Evolutionary conservation across 2,113 vertebrate species (phyloP).

Genomic region (Mormyrus iriodes): DNA sequence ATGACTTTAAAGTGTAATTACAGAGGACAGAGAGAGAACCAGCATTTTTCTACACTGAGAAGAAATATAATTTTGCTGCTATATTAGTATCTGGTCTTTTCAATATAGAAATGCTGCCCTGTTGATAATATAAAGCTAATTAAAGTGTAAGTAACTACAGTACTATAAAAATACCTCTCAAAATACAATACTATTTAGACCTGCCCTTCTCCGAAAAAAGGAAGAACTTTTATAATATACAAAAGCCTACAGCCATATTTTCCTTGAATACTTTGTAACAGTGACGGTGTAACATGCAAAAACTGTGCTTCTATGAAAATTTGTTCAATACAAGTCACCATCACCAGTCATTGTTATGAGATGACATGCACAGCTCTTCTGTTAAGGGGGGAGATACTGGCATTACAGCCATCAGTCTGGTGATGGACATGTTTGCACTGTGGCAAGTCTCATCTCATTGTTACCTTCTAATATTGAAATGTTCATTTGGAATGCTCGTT

Average conservation of each 20-base stretch:
- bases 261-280: no score
- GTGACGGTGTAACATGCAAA: no score
- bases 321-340: no score
- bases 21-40: neutral
- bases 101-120: neutral
- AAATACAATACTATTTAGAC: neutral
- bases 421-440: no score
- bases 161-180: neutral
- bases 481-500: neutral
- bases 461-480: neutral
- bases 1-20: conserved; percentile 9
- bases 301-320: no score
- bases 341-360: no score
- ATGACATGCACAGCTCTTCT: no score
- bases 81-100: conserved; percentile 12
- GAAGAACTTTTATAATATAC: neutral
- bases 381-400: no score
- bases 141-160: neutral
- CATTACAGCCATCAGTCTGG: no score
- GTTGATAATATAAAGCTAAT: neutral
- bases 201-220: no score
- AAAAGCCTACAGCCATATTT: neutral
- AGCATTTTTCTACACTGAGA: neutral
- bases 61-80: conserved; percentile 20
- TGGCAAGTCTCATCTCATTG: neutral